These are phyloP conservation scores for Hypsopygia costalis DNA, from an alignment of 2,888 invertebrate genomes.

Conservation along the genomic window DNA sequence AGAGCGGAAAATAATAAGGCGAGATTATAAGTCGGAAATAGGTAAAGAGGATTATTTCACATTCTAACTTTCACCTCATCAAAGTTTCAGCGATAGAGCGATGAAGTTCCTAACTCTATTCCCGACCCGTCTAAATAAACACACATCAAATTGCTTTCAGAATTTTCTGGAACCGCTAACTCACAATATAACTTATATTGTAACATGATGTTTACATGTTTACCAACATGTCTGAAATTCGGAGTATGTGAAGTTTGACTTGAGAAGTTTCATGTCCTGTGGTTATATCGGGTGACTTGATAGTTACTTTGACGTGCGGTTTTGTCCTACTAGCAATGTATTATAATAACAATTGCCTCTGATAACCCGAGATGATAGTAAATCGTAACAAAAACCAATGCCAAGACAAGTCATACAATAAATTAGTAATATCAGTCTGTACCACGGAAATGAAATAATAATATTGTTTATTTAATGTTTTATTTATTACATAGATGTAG, in stretches of 20 bases:
- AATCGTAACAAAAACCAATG: no score
- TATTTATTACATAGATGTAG: no score
- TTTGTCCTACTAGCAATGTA: not conserved
- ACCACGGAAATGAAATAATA: no score
- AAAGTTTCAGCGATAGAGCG: conserved; percentile 23
- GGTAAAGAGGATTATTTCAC: conserved; percentile 24
- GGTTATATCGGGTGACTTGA: not conserved
- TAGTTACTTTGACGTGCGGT: not conserved
- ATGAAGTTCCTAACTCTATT: conserved; percentile 20
- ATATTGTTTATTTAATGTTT: no score
- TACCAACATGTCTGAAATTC: not conserved
- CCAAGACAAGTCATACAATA: no score
- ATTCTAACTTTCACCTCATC: conserved; percentile 27
- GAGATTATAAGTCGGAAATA: no score
- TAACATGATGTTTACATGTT: conserved; percentile 7
- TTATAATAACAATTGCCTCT: no score
- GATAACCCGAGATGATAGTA: no score
- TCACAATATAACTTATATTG: conserved; percentile 12
- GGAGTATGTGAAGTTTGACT: not conserved
- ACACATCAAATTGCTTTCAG: conserved; percentile 14
- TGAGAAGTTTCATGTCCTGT: not conserved
- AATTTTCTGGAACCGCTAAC: conserved; percentile 10
- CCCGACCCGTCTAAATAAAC: conserved; percentile 21
- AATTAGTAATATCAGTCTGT: no score
- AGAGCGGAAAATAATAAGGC: conserved; percentile 14